Percentiles rank a stretch among this genome's conserved stretches.
phyloP scores from a whole-genome alignment of 2,113 vertebrate genomes.

The Bubo blakistoni region DNA sequence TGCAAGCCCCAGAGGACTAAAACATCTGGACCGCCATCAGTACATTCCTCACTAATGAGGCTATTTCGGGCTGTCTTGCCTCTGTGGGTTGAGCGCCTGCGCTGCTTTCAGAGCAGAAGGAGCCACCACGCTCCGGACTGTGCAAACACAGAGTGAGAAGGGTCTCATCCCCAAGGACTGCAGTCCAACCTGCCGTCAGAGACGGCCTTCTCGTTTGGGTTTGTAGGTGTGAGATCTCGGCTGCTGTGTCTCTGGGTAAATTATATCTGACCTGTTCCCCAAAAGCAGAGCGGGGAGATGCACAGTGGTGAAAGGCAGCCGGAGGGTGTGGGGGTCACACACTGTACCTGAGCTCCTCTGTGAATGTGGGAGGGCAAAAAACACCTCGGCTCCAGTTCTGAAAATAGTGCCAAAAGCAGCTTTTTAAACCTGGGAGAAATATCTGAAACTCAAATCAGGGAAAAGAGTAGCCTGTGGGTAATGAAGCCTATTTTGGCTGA shows the following conservation, averaged over 20 bases:
- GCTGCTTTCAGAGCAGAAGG: neutral
- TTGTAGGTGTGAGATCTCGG: neutral
- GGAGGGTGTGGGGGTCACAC: neutral
- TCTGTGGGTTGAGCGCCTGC: neutral
- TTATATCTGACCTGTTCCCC: fast-evolving
- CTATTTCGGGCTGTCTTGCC: neutral
- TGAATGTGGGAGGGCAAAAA: neutral
- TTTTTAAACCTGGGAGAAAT: neutral
- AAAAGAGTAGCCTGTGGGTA: neutral
- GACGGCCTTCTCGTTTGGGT: fast-evolving
- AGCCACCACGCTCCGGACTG: neutral
- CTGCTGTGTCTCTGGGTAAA: neutral
- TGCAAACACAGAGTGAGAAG: fast-evolving
- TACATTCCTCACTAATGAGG: neutral
- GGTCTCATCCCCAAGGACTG: neutral
- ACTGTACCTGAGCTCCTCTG: neutral
- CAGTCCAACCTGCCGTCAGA: fast-evolving
- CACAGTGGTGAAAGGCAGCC: fast-evolving
- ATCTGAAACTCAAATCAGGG: neutral
- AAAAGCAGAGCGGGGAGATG: neutral
- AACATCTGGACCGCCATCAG: neutral
- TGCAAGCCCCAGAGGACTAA: neutral
- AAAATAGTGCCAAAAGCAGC: neutral
- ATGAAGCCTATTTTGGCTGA: neutral
- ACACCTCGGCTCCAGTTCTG: neutral